Conservation (phyloP, 2,888 invertebrate species). For the Autographa gamma region DNA sequence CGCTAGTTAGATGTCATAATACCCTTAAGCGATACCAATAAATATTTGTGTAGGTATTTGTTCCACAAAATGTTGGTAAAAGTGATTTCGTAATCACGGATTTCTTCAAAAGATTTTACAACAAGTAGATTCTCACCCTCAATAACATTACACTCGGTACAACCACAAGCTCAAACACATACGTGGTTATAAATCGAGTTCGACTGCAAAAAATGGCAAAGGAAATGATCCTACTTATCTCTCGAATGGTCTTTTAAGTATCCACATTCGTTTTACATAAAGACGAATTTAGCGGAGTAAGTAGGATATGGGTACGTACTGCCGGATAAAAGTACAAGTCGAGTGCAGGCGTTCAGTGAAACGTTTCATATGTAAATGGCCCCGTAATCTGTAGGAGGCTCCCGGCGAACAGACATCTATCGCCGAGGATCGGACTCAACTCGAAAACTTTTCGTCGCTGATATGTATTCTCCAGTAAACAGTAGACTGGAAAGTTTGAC, state of each 20-base stretch:
- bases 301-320: slow-evolving; percentile 70
- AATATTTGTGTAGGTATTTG: neutral
- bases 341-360: slow-evolving; percentile 81
- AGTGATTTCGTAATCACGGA: neutral
- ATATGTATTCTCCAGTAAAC: slow-evolving; percentile 70
- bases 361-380: slow-evolving; percentile 87
- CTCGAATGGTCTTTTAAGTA: slow-evolving; percentile 67
- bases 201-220: slow-evolving; percentile 60
- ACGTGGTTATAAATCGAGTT: slow-evolving; percentile 53
- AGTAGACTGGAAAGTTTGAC: slow-evolving; percentile 67
- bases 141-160: slow-evolving; percentile 16
- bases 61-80: slow-evolving; percentile 13
- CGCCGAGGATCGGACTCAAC: slow-evolving; percentile 76
- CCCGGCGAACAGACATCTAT: slow-evolving; percentile 78
- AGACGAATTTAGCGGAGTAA: slow-evolving; percentile 66
- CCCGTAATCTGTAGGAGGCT: slow-evolving; percentile 81
- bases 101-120: slow-evolving; percentile 14
- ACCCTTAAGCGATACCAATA: slow-evolving; percentile 1
- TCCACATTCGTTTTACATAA: slow-evolving; percentile 70
- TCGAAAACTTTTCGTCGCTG: slow-evolving; percentile 74
- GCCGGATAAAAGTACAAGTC: slow-evolving; percentile 76
- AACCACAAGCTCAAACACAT: slow-evolving; percentile 16
- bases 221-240: slow-evolving; percentile 63
- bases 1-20: slow-evolving; percentile 7
- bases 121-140: slow-evolving; percentile 10